Evolutionary conservation across 1,140 invertebrate species (phyloP), one percentile per base, ranked within the genome.

Genomic region (Sipha flava): DNA sequence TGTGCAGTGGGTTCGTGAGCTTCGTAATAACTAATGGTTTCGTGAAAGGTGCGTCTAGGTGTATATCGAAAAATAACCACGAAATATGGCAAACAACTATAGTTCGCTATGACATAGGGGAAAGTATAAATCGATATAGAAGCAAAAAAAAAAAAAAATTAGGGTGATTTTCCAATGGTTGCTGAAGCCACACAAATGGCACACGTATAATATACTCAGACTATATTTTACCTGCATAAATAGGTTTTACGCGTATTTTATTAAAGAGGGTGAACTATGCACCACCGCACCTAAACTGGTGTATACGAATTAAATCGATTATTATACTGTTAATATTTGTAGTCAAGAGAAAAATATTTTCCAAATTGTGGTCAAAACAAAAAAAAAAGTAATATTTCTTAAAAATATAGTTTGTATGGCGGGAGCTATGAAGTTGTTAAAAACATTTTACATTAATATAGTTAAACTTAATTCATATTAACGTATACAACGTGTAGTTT

Each of bases 1-100:
- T 77, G 47, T 54, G 49, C 47, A 73, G 18, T 26, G 49, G 37
- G 73, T 77, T 77, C 73, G 73, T 75, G 73, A 77, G 34, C 73
- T 75, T 75, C 72, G 49, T 75, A 75, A 77, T 77, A 77, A 77
- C 72, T 77, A 77, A 77, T 77, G 73, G 73, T 77, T 77, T 57
- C 52, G 73, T 77, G 52, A 77, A 77, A 57, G 49, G 72, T 40
- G 72, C 70, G 49, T 37, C 21, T 59, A 77, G 49, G 34, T 57
- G 43, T 37, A 40, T 45, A 73, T 37, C 47, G 73, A 26, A 40
- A 57, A 59, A 59, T 29, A 37, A 57, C 47, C 49, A 57, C 52
- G 34, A 59, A 77, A 77, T 77, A 77, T 77, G 73, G 73, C 73
- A 43, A 77, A 77, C 49, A 52, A 52, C 31, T 34, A 45, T 23